Percentiles rank a stretch among this genome's conserved stretches.
Conservation (phyloP, 2,797 vertebrate genomes). For the Rhincodon typus region DNA sequence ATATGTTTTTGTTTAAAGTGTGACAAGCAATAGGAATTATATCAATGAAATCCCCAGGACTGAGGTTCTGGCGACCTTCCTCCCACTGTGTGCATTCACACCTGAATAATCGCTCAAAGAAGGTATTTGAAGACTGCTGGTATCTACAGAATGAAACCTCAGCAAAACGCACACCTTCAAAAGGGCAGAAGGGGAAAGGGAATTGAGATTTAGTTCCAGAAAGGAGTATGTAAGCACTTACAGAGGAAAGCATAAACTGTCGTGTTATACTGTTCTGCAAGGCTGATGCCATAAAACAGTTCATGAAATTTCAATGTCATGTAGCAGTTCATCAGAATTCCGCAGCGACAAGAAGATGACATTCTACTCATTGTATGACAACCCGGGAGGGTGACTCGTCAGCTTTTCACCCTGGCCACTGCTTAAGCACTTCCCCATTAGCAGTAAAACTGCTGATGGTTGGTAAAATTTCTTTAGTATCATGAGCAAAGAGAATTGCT, state of each 20-base stretch:
- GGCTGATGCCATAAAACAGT: background rate
- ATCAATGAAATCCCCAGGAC: background rate
- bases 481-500: background rate
- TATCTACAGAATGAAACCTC: background rate
- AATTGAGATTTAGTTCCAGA: too few species aligned
- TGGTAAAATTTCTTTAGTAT: background rate
- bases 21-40: background rate
- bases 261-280: background rate
- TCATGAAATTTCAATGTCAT: constrained; percentile 1
- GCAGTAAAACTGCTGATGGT: background rate
- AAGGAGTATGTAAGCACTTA: background rate
- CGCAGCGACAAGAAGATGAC: background rate
- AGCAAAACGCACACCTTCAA: background rate
- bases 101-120: background rate
- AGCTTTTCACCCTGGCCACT: background rate
- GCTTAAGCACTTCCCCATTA: background rate
- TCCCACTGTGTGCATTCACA: background rate
- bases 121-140: background rate
- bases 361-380: background rate
- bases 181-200: background rate
- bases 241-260: background rate
- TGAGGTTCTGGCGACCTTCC: background rate
- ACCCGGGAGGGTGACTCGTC: background rate
- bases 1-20: background rate
- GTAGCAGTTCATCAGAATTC: background rate